phyloP scores from a whole-genome alignment of 2,888 invertebrate genomes.

The Lasius platythorax region DNA sequence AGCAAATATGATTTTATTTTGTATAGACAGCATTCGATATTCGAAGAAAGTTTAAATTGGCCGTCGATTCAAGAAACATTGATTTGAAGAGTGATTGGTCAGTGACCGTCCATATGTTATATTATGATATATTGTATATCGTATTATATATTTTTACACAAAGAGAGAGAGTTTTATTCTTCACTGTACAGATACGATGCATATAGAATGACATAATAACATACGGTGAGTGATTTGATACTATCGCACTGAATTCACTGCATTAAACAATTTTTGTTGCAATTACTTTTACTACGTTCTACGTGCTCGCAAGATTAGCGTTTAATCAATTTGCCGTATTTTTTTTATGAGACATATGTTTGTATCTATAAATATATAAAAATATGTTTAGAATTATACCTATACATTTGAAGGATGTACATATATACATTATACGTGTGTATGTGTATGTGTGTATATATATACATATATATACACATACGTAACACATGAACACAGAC shows the following conservation, averaged over 20 bases:
- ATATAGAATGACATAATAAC: background rate
- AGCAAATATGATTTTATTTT: background rate
- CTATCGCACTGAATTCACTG: slow-evolving; percentile 11
- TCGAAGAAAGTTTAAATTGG: background rate
- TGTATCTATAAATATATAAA: slow-evolving; percentile 17
- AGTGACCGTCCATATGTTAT: slow-evolving; percentile 48
- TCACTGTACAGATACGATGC: slow-evolving; percentile 58
- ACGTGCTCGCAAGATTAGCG: slow-evolving; percentile 1
- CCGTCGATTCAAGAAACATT: background rate
- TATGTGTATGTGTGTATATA: slow-evolving; percentile 42
- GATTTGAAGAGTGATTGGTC: slow-evolving; percentile 4
- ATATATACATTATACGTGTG: background rate
- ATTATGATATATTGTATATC: slow-evolving; percentile 40
- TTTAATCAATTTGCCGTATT: background rate
- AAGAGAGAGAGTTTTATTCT: slow-evolving; percentile 53
- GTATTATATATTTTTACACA: slow-evolving; percentile 45
- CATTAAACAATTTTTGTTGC: background rate
- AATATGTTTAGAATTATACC: background rate
- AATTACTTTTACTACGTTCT: background rate
- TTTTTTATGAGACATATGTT: background rate
- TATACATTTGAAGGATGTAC: background rate
- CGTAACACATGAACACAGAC: slow-evolving; percentile 22
- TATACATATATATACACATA: background rate
- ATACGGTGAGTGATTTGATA: background rate
- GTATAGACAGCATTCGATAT: background rate